Conservation (phyloP, 2,113 vertebrate genomes). For the Proterorhinus semilunaris region DNA sequence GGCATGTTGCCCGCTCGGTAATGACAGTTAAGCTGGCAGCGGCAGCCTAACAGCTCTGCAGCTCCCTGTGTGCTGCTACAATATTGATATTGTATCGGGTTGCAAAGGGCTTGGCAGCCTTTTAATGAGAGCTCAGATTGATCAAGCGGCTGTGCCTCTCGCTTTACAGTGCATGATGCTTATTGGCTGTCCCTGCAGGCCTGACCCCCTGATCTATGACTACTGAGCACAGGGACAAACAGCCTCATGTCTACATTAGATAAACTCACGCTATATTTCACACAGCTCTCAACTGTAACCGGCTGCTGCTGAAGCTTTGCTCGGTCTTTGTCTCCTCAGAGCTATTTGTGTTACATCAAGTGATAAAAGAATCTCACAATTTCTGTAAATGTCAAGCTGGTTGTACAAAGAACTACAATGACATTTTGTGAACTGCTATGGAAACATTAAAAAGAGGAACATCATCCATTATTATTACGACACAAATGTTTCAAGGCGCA, state of each 20-base stretch:
- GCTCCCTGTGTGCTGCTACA: slow-evolving; percentile 64
- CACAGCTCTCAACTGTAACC: not conserved
- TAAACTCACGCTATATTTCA: slow-evolving; percentile 32
- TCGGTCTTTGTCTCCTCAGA: not conserved
- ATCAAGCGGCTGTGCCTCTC: slow-evolving; percentile 70
- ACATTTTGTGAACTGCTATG: not conserved
- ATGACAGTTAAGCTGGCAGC: slow-evolving; percentile 67
- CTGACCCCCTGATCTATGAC: slow-evolving; percentile 59
- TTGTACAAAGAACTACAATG: not conserved
- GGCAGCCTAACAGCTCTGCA: slow-evolving; percentile 57
- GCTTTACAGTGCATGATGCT: slow-evolving; percentile 69
- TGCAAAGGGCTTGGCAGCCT: slow-evolving; percentile 67
- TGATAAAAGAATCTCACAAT: not conserved
- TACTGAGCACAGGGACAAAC: slow-evolving; percentile 46
- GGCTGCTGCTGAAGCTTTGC: not conserved
- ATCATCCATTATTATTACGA: too few relatives aligned
- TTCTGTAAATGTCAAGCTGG: slow-evolving; percentile 1
- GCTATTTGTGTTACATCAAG: slow-evolving; percentile 1
- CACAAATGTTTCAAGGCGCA: too few relatives aligned
- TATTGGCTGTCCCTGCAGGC: slow-evolving; percentile 65
- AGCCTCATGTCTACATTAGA: slow-evolving; percentile 10
- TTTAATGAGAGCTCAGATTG: slow-evolving; percentile 80
- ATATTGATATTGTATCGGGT: slow-evolving; percentile 77
- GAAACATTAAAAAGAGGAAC: too few relatives aligned
- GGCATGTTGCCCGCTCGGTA: slow-evolving; percentile 49